Evolutionary conservation across 2,797 vertebrate species (phyloP).

Genomic region (Hozukius guyotensis): DNA sequence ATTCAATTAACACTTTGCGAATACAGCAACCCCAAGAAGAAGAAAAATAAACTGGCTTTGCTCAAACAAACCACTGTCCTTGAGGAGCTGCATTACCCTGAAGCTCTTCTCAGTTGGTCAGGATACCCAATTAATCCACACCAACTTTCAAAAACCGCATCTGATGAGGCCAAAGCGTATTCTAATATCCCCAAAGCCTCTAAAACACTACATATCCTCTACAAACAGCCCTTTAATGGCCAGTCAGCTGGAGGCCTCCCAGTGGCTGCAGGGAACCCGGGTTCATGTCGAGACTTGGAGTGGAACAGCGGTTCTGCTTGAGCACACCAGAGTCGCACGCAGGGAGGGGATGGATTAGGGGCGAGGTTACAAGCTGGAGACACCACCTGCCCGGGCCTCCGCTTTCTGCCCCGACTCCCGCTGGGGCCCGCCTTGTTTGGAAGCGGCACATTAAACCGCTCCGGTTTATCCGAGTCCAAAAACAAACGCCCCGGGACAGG

Average conservation of each 20-base stretch:
- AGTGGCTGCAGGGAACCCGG: neutral
- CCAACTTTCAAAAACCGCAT: slow-evolving; percentile 10
- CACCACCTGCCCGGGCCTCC: slow-evolving; percentile 47
- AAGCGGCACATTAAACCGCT: slow-evolving; percentile 23
- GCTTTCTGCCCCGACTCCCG: slow-evolving; percentile 7
- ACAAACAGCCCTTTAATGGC: slow-evolving; percentile 73
- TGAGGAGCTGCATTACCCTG: slow-evolving; percentile 16
- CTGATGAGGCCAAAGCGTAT: slow-evolving; percentile 10
- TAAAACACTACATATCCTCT: slow-evolving; percentile 51
- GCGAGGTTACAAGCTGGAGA: slow-evolving; percentile 34
- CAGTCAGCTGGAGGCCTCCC: neutral
- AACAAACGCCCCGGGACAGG: slow-evolving; percentile 32
- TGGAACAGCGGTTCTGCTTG: slow-evolving; percentile 37
- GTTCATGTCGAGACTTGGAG: slow-evolving; percentile 16
- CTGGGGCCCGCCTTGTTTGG: slow-evolving; percentile 25
- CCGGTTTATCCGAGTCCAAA: slow-evolving; percentile 13
- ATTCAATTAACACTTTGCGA: slow-evolving; percentile 28
- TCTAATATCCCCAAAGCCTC: slow-evolving; percentile 13
- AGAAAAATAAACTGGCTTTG: slow-evolving; percentile 7
- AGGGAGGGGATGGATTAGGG: slow-evolving; percentile 28
- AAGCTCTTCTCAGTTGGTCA: slow-evolving; percentile 16
- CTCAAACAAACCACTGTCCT: slow-evolving; percentile 39
- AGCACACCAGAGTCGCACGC: slow-evolving; percentile 13
- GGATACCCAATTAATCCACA: slow-evolving; percentile 39
- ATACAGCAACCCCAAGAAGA: neutral